phyloP scores from a whole-genome alignment of 1,140 invertebrate species.

The Pseudomyrmex pallidus region DNA sequence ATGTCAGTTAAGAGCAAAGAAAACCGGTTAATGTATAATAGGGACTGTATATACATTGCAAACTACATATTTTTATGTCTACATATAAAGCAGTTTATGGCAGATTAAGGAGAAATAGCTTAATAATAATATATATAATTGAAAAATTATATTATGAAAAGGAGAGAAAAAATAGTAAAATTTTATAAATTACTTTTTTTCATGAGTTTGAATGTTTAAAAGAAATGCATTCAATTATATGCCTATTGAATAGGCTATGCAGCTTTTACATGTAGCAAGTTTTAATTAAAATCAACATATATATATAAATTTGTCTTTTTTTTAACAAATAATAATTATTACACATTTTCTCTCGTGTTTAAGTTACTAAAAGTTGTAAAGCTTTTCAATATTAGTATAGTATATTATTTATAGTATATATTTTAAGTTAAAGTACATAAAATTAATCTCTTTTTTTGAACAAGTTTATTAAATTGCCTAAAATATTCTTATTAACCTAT shows the following conservation, averaged over 20 bases:
- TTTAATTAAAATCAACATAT: constrained; percentile 19
- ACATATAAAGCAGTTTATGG: constrained; percentile 1
- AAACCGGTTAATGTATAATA: constrained; percentile 8
- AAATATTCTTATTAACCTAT: constrained; percentile 44
- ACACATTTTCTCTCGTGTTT: not conserved
- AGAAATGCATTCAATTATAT: constrained; percentile 11
- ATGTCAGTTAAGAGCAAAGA: constrained; percentile 52
- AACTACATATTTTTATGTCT: constrained; percentile 25
- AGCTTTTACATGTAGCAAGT: constrained; percentile 65
- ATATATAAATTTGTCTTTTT: constrained; percentile 4
- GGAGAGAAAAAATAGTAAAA: not conserved
- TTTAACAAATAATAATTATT: constrained; percentile 8
- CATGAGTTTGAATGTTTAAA: not conserved
- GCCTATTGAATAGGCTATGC: constrained; percentile 54
- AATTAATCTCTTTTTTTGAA: too few relatives aligned
- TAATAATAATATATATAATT: constrained; percentile 15
- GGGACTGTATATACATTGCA: constrained; percentile 15
- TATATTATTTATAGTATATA: too few relatives aligned
- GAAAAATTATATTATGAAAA: constrained; percentile 4
- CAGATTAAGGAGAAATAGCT: not conserved
- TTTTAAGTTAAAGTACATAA: too few relatives aligned
- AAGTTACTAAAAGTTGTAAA: not conserved
- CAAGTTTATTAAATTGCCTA: not conserved
- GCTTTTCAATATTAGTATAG: not conserved
- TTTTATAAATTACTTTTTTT: constrained; percentile 23